Conservation (phyloP, 2,113 vertebrate genomes). For the Plotosus lineatus region DNA sequence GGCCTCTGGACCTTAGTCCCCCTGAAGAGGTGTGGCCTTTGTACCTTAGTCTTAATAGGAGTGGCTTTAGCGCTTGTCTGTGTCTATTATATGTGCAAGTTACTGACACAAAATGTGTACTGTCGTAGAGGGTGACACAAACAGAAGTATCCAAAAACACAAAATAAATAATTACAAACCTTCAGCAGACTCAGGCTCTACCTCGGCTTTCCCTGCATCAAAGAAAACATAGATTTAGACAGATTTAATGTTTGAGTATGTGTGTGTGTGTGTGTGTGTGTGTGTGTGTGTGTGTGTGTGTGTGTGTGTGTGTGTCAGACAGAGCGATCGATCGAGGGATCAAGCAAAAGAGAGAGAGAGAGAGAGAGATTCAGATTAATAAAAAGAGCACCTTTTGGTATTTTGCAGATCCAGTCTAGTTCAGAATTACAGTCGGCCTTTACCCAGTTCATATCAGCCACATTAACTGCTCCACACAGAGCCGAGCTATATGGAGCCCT, state of each 20-base stretch:
- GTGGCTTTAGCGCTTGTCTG: too few relatives aligned
- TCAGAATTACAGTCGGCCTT: slow-evolving; percentile 88
- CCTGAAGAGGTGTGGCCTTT: background rate
- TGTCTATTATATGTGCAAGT: too few relatives aligned
- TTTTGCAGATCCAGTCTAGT: slow-evolving; percentile 97
- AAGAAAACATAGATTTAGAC: slow-evolving; percentile 11
- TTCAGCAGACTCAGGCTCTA: slow-evolving; percentile 79
- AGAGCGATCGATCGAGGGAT: background rate
- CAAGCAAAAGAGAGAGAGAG: background rate
- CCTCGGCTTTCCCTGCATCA: slow-evolving; percentile 74
- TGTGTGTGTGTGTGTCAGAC: background rate
- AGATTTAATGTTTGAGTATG: background rate
- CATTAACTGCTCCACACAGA: slow-evolving; percentile 83
- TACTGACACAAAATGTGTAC: too few relatives aligned
- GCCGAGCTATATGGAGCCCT: slow-evolving; percentile 82
- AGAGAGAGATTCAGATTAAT: background rate
- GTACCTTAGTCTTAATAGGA: too few relatives aligned
- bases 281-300: background rate
- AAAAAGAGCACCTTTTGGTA: slow-evolving; percentile 83
- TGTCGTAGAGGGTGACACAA: background rate
- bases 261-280: background rate
- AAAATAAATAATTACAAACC: slow-evolving; percentile 69
- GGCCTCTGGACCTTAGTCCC: background rate
- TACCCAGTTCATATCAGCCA: slow-evolving; percentile 90
- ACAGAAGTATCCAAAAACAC: background rate